Base-by-base conservation (phyloP, 1,140 invertebrate genomes). In the Pseudomyrmex cubaensis region DNA sequence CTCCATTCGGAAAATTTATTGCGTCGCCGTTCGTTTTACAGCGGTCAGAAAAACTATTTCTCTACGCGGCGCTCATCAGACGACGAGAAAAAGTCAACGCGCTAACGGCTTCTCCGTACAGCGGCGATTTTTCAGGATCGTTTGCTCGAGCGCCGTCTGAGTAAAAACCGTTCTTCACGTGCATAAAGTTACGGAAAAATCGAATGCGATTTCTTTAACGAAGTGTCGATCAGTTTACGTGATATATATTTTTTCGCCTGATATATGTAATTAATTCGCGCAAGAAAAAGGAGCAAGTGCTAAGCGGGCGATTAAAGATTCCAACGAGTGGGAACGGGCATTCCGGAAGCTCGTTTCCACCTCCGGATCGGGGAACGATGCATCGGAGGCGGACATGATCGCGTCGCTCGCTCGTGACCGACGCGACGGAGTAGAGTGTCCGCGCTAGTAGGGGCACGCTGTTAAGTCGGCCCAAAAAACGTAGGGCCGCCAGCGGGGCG, bases 1-100 rank as follows among this genome's bases (percentile, higher is more conserved):
- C 57, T 82, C 52, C 56, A 50, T 86, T 70, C 50, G 59, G 46
- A 46, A 83, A 76, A 87, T 67, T 74, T 85, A 87, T 85, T 59
- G 59, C 44, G 15, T 12, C 44, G 84, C 69, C 57, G 35, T 69
- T 57, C 56, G 22, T 56, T 82, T 64, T 54, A 62, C 13, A 50
- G 13, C 13, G 64, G 17, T 15, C 12, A 73, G 25, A 66, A 83
- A 77, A 83, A 83, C 62, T 13, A 20, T 25, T 64, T 52, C 35
- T 35, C 59, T 74, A n/a, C 72, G 52, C 73, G 13, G 35, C 15
- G 35, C 5, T 35, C 35, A 0, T n/a, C 35, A 1, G 5, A 35
- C 54, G 20, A 13, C 35, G 20, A 15, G 80, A 75, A 83, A 76
- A 76, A 64, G 52, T 50, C 61, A 48, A 25, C 17, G 64, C 44